phyloP scores from a whole-genome alignment of 2,797 vertebrate genomes.

The Echeneis naucrates region DNA sequence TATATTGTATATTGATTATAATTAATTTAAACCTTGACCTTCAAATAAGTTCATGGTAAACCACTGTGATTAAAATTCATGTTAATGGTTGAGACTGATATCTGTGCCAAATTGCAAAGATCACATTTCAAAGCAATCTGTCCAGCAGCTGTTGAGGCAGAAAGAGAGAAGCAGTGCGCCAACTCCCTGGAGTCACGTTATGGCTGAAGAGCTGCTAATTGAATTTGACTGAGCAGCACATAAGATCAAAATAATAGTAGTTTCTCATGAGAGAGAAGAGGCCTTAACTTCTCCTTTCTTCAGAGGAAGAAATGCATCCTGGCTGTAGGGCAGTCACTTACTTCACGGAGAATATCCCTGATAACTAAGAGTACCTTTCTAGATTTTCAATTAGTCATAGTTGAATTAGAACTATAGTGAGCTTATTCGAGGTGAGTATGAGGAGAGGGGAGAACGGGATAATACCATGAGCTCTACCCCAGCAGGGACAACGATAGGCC shows the following conservation, averaged over 20 bases:
- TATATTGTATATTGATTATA: background rate
- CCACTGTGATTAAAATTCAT: background rate
- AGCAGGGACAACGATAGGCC: conserved; percentile 89
- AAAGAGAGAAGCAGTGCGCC: background rate
- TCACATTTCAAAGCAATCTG: background rate
- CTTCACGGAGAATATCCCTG: background rate
- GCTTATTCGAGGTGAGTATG: background rate
- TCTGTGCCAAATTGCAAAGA: background rate
- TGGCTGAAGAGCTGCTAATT: background rate
- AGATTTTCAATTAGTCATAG: too few species aligned
- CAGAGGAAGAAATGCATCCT: background rate
- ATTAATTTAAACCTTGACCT: background rate
- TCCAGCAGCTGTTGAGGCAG: background rate
- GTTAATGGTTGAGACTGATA: background rate
- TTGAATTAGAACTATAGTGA: too few species aligned
- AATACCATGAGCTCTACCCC: conserved; percentile 87
- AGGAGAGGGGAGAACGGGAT: background rate
- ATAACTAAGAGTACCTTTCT: background rate
- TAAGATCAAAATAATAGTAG: background rate
- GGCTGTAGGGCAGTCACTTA: background rate
- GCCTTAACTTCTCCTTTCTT: too few species aligned
- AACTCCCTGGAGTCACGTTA: too few species aligned
- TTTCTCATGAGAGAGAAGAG: too few species aligned
- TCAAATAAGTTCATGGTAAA: background rate
- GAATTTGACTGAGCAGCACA: background rate